Conservation (phyloP, 1,140 invertebrate species). For the Homalodisca vitripennis region DNA sequence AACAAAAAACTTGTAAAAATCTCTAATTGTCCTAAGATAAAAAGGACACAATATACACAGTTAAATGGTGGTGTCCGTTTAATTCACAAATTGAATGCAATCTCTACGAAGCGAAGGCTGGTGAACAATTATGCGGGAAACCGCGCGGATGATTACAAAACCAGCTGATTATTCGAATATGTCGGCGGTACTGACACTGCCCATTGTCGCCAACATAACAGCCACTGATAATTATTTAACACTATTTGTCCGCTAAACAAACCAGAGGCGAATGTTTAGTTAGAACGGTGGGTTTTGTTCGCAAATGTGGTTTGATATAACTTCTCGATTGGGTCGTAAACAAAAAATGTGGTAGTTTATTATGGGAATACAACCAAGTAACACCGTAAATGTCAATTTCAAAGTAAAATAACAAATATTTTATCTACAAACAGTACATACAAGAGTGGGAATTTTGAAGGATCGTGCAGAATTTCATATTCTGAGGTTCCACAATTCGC, state of each 20-base stretch:
- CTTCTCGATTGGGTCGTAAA: not conserved
- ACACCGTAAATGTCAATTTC: no score
- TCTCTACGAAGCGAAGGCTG: no score
- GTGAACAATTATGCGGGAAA: slow-evolving; percentile 8
- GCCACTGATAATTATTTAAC: not conserved
- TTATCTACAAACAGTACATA: no score
- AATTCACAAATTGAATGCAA: no score
- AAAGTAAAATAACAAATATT: no score
- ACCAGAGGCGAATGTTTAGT: not conserved
- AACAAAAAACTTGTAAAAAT: not conserved
- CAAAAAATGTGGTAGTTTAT: not conserved
- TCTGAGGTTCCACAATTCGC: no score
- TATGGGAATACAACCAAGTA: not conserved
- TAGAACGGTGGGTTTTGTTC: not conserved
- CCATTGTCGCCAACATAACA: not conserved
- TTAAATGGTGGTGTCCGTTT: not conserved
- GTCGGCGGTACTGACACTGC: not conserved
- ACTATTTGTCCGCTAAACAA: not conserved
- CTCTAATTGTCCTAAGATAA: not conserved
- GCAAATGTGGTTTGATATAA: not conserved
- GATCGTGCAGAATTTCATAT: no score
- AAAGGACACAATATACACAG: not conserved
- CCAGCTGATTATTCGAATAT: slow-evolving; percentile 10
- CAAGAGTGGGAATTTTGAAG: no score
- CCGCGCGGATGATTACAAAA: slow-evolving; percentile 5